phyloP scores from a whole-genome alignment of 2,888 invertebrate genomes.

The Azorinus chamasolen region DNA sequence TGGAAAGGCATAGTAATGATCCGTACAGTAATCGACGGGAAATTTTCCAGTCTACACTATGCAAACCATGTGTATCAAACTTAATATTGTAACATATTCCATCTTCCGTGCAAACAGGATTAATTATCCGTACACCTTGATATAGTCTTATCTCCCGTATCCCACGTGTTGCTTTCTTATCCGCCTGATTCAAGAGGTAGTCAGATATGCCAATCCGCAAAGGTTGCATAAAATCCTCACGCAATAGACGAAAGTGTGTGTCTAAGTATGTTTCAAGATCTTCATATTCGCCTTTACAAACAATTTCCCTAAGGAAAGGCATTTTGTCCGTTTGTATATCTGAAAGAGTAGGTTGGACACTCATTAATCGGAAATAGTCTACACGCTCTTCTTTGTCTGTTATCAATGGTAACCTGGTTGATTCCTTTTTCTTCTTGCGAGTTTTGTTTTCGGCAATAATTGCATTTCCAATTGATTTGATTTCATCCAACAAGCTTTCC shows the following conservation, averaged over 20 bases:
- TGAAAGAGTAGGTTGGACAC: constrained; percentile 5
- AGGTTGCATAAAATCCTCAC: constrained; percentile 93
- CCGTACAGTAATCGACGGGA: constrained; percentile 91
- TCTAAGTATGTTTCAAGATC: constrained; percentile 92
- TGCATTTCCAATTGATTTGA: too few species aligned
- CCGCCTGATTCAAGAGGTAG: constrained; percentile 2
- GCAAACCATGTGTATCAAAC: constrained; percentile 40
- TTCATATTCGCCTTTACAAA: constrained; percentile 89
- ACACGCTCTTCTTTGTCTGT: constrained; percentile 8
- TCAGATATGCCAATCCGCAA: constrained; percentile 89
- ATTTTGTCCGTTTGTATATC: constrained; percentile 3
- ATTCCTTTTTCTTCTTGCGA: too few species aligned
- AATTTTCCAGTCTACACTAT: constrained; percentile 85
- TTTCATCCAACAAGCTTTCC: too few species aligned
- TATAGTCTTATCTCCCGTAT: constrained; percentile 72
- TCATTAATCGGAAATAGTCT: constrained; percentile 26
- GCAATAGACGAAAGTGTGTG: constrained; percentile 91
- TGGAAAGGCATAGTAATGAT: constrained; percentile 91
- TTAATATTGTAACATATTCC: constrained; percentile 67
- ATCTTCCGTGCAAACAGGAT: constrained; percentile 55
- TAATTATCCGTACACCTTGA: constrained; percentile 68
- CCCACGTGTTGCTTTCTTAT: background rate
- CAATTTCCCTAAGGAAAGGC: constrained; percentile 88
- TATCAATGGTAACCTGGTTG: too few species aligned
- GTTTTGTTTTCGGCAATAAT: too few species aligned